A percentile compares a stretch with the other conserved stretches of the same genome.
These are phyloP conservation scores for Hassar affinis DNA, from an alignment of 2,113 vertebrate species.

Conservation along the genomic window DNA sequence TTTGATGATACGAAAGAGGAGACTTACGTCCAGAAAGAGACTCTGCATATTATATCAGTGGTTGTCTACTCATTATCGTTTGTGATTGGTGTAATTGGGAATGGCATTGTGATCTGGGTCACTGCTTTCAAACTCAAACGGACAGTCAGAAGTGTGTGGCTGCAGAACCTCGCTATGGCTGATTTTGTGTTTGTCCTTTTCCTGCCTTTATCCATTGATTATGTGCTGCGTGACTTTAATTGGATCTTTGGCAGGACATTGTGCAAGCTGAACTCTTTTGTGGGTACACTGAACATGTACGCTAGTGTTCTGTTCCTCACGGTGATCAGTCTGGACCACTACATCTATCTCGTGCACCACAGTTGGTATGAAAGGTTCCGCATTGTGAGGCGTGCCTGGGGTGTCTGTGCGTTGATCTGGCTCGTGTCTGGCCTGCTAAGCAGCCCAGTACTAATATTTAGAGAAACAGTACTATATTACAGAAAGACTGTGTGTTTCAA, in stretches of 20 bases:
- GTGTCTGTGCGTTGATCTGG: conserved; percentile 77
- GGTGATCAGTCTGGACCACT: conserved; percentile 88
- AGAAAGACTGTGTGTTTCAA: conserved; percentile 85
- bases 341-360: conserved; percentile 79
- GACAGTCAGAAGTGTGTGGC: conserved; percentile 86
- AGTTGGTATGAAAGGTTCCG: conserved; percentile 75
- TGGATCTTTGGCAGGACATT: conserved; percentile 86
- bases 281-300: conserved; percentile 90
- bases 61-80: conserved; percentile 82
- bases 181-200: conserved; percentile 94
- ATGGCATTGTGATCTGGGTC: conserved; percentile 91
- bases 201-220: conserved; percentile 88
- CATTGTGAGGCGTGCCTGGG: conserved; percentile 68
- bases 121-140: conserved; percentile 86
- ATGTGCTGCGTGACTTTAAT: conserved; percentile 85
- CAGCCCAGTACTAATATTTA: conserved; percentile 81
- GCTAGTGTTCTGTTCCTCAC: conserved; percentile 94
- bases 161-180: conserved; percentile 90
- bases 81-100: conserved; percentile 86
- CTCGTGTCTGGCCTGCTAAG: conserved; percentile 73
- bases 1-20: conserved; percentile 56
- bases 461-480: conserved; percentile 72
- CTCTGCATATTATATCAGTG: conserved; percentile 82
- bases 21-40: conserved; percentile 63
- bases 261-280: conserved; percentile 91